Percentiles rank a stretch among this genome's conserved stretches.
phyloP scores from a whole-genome alignment of 2,888 invertebrate species.

The Rugalucina vietnamica region DNA sequence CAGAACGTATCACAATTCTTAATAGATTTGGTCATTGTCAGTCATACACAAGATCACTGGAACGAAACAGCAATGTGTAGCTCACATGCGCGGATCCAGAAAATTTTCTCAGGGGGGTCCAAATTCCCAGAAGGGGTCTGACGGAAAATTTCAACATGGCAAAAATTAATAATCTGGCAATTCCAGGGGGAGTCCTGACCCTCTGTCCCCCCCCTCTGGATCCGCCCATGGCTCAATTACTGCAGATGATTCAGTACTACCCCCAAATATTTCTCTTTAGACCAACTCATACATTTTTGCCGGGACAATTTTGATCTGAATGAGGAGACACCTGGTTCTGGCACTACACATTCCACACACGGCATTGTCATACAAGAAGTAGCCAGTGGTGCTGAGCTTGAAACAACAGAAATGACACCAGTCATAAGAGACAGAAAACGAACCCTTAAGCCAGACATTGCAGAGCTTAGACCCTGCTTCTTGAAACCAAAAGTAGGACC shows the following conservation, averaged over 20 bases:
- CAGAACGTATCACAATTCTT: slow-evolving; percentile 18
- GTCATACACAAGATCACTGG: slow-evolving; percentile 24
- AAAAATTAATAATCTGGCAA: no score
- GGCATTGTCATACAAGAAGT: slow-evolving; percentile 53
- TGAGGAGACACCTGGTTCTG: slow-evolving; percentile 49
- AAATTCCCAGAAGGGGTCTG: no score
- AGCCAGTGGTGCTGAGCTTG: background rate
- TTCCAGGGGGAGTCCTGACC: no score
- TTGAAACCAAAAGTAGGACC: slow-evolving; percentile 36
- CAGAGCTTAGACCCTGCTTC: slow-evolving; percentile 37
- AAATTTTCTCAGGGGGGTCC: no score
- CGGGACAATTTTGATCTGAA: slow-evolving; percentile 31
- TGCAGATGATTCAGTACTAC: background rate
- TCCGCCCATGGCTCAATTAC: no score
- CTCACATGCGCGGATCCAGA: no score
- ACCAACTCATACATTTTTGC: slow-evolving; percentile 25
- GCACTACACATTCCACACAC: slow-evolving; percentile 51
- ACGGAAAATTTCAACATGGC: no score
- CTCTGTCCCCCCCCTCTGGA: no score
- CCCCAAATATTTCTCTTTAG: background rate
- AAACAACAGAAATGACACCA: background rate
- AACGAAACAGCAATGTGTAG: slow-evolving; percentile 38
- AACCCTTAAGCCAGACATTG: slow-evolving; percentile 16
- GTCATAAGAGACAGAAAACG: background rate
- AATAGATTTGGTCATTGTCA: slow-evolving; percentile 28